Percentiles rank a stretch among this genome's conserved stretches.
phyloP scores from a whole-genome alignment of 2,888 invertebrate species.

The Drosophila leonis region DNA sequence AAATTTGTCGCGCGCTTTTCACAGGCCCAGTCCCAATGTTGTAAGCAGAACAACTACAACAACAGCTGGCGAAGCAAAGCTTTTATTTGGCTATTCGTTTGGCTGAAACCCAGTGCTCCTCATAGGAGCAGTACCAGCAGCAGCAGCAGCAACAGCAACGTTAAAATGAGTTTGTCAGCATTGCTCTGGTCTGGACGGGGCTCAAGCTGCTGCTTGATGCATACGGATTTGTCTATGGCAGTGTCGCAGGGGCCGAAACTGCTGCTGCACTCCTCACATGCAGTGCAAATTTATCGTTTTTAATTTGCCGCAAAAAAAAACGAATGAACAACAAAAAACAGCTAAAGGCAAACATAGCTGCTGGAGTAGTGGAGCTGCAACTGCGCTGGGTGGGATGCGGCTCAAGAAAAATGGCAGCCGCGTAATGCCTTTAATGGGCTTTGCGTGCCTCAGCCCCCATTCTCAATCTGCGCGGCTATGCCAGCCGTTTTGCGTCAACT shows the following conservation, averaged over 20 bases:
- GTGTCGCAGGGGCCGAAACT: conserved; percentile 16
- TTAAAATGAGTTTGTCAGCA: conserved; percentile 47
- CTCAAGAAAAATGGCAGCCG: conserved; percentile 72
- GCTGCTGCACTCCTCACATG: conserved; percentile 53
- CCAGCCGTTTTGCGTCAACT: conserved; percentile 65
- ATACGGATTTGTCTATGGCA: conserved; percentile 74
- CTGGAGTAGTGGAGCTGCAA: neutral
- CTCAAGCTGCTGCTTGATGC: conserved; percentile 61
- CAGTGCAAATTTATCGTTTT: conserved; percentile 80
- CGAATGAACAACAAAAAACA: conserved; percentile 45
- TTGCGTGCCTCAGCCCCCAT: conserved; percentile 56
- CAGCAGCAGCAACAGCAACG: conserved; percentile 1
- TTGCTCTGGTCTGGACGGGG: conserved; percentile 28
- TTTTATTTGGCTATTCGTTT: conserved; percentile 79
- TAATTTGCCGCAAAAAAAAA: conserved; percentile 78
- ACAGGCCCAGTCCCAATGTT: conserved; percentile 26
- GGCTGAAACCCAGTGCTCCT: conserved; percentile 36
- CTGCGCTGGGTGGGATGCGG: neutral
- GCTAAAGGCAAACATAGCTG: conserved; percentile 2
- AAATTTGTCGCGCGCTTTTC: conserved; percentile 72
- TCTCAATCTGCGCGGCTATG: conserved; percentile 44
- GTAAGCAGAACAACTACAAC: conserved; percentile 31
- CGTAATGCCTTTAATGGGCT: conserved; percentile 77
- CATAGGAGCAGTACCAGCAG: neutral
- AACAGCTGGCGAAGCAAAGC: conserved; percentile 47